A percentile compares a stretch with the other conserved stretches of the same genome.
Conservation (phyloP, 2,888 invertebrate genomes). For the Eupithecia inturbata region DNA sequence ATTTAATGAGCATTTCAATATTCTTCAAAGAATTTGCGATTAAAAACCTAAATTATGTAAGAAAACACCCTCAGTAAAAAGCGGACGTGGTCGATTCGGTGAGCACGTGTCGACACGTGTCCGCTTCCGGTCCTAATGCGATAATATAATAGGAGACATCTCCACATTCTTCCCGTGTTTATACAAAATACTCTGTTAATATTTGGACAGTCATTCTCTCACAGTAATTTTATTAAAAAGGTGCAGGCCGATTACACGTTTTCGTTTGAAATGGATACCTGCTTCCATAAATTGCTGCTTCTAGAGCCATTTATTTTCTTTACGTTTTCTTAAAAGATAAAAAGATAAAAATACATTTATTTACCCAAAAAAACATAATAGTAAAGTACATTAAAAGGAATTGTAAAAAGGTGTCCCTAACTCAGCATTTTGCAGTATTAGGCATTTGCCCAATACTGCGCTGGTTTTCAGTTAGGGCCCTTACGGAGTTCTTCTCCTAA, state of each 20-base stretch:
- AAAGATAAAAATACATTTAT: too few species aligned
- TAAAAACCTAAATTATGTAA: constrained; percentile 33
- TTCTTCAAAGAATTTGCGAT: constrained; percentile 23
- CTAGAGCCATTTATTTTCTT: too few species aligned
- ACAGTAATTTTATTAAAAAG: constrained; percentile 43
- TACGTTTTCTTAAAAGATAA: too few species aligned
- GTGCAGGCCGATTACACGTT: background rate
- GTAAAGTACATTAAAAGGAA: too few species aligned
- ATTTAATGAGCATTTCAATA: background rate
- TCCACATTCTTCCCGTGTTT: constrained; percentile 69
- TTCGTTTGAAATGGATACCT: background rate
- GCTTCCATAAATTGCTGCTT: too few species aligned
- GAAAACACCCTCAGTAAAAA: constrained; percentile 48
- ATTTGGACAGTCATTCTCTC: constrained; percentile 60
- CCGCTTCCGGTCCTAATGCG: constrained; percentile 77
- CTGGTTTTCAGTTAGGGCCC: too few species aligned
- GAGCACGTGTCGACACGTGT: constrained; percentile 77
- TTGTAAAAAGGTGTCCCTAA: too few species aligned
- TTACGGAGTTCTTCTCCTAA: too few species aligned
- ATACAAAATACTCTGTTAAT: constrained; percentile 57
- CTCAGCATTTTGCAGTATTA: too few species aligned
- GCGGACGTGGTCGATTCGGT: constrained; percentile 78
- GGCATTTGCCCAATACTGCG: too few species aligned
- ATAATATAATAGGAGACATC: constrained; percentile 83
- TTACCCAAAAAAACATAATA: too few species aligned